Base-by-base conservation (phyloP, 2,888 invertebrate genomes). In the Hydropsyche betteni region DNA sequence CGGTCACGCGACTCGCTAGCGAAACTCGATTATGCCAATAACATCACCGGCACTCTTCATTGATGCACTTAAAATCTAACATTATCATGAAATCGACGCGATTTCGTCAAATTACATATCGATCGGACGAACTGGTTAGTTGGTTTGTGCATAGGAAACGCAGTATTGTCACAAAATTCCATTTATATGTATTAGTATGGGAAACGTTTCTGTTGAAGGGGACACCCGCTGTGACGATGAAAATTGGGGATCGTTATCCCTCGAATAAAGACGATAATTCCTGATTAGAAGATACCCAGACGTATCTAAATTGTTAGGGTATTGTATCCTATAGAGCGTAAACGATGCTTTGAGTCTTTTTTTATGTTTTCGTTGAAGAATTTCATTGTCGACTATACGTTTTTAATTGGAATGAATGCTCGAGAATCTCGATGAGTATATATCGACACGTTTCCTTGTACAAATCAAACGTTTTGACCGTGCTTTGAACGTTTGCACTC, bases 1-100 rank as follows among this genome's bases (percentile, higher is more conserved):
- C 64, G 64, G 36, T 64, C 64, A 64, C 64, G 64, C 64, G 36
- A 64, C 33, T 16, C 33, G 24, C 8, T 61, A 16, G 36, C 34
- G 12, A 36, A 64, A 64, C 64, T 64, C 64, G 64, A 64, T 64
- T 64, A 64, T 64, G 36, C 64, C 36, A 64, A 64, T 58, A 58
- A 10, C 44, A 10, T 44, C 10, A 44, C 44, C 61, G 61, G 33
- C 34, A 16, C 61, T 33, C 33, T 61, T 16, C 61, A 44, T 44
- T 10, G 44, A 1, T 8, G 10, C 44, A 44, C 44, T 44, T 44
- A 44, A 44, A 1, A 44, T 44, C 10, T 44, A 44, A 4, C 44
- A 44, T 4, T 10, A 4, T 10, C 24, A 24, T 24, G 24, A 24
- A 24, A 24, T 2, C 2, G 24, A 24, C 2, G 24, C 24, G 24